Conservation (phyloP, 2,113 vertebrate species). For the Phyllostomus discolor region DNA sequence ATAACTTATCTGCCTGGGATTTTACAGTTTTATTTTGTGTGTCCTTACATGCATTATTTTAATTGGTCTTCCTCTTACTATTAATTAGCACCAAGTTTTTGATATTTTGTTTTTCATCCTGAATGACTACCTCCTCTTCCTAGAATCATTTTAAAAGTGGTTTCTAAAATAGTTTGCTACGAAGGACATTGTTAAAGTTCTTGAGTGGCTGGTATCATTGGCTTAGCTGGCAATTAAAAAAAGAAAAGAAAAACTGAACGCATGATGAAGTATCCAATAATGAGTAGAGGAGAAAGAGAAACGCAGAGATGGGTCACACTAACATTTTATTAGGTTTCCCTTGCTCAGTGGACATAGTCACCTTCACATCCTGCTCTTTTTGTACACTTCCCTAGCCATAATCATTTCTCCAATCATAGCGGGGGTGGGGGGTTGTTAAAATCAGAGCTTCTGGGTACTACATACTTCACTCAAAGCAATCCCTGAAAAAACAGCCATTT, state of each 20-base stretch:
- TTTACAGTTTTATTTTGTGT: neutral
- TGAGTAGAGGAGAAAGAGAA: neutral
- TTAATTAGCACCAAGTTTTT: neutral
- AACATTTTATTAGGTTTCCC: neutral
- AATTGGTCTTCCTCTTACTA: neutral
- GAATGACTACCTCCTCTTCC: neutral
- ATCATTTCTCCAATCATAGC: neutral
- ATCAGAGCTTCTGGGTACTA: neutral
- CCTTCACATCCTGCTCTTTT: neutral
- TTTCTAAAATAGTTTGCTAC: conserved; percentile 4
- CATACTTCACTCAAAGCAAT: neutral
- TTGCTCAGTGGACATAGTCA: neutral
- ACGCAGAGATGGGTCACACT: neutral
- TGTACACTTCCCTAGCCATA: neutral
- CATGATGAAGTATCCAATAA: neutral
- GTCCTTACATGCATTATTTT: neutral
- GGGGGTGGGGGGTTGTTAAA: neutral
- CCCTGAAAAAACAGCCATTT: neutral
- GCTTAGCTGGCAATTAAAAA: neutral
- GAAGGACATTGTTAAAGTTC: neutral
- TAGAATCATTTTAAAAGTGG: neutral
- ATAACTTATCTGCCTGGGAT: neutral
- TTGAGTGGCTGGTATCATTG: neutral
- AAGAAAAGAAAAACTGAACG: neutral
- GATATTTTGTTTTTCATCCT: neutral